These are phyloP conservation scores for Thunnus albacares DNA, from an alignment of 2,797 vertebrate genomes.

Conservation along the genomic window DNA sequence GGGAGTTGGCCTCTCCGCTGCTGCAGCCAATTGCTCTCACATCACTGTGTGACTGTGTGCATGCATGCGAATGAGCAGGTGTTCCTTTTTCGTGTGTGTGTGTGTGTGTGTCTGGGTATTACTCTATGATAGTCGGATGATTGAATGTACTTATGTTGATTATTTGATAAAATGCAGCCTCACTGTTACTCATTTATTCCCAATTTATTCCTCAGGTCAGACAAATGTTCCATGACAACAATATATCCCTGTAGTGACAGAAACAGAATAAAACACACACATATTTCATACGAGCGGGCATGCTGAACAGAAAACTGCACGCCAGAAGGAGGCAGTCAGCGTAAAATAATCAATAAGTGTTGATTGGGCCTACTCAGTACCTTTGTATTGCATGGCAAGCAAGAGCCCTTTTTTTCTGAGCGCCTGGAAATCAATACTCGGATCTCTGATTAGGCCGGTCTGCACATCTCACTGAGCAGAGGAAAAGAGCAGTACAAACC, in stretches of 20 bases:
- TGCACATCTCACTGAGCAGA: constrained; percentile 70
- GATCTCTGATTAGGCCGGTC: constrained; percentile 67
- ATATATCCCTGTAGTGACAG: constrained; percentile 32
- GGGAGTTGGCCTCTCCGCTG: constrained; percentile 74
- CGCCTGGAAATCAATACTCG: constrained; percentile 74
- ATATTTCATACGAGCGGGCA: constrained; percentile 31
- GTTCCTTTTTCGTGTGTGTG: constrained; percentile 45
- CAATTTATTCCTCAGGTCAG: constrained; percentile 54
- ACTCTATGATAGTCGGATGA: constrained; percentile 57
- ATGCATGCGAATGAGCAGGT: constrained; percentile 85
- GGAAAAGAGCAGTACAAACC: constrained; percentile 66
- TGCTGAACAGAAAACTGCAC: constrained; percentile 56
- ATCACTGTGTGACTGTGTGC: constrained; percentile 73
- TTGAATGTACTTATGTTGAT: constrained; percentile 67
- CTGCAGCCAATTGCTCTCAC: constrained; percentile 82
- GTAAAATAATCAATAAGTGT: constrained; percentile 78
- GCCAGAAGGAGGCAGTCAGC: constrained; percentile 63
- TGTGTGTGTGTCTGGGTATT: constrained; percentile 23
- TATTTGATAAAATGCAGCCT: constrained; percentile 71
- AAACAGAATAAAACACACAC: constrained; percentile 1
- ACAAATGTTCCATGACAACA: constrained; percentile 50
- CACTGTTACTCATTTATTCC: constrained; percentile 51
- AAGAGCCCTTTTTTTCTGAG: constrained; percentile 65
- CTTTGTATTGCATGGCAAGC: constrained; percentile 76
- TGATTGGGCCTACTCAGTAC: constrained; percentile 79